Evolutionary conservation across 2,888 invertebrate genomes (phyloP).

Genomic region (Napeogenes inachia): DNA sequence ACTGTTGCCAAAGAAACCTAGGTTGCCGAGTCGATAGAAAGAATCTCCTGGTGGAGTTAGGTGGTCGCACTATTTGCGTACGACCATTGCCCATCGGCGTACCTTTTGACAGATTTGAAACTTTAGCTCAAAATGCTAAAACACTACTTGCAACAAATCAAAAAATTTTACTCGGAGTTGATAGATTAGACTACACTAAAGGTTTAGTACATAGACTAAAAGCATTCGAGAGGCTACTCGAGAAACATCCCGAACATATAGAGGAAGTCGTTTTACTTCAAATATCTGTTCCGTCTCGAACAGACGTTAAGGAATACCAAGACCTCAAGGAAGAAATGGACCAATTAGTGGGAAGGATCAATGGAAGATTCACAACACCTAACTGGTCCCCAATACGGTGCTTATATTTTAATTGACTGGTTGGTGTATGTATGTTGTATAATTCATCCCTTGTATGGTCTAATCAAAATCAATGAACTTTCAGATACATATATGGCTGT

Average conservation of each 20-base stretch:
- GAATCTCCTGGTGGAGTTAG: constrained; percentile 90
- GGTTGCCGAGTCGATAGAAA: constrained; percentile 93
- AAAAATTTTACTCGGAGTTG: constrained; percentile 91
- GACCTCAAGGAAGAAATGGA: constrained; percentile 94
- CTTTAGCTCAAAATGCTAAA: constrained; percentile 84
- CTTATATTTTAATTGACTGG: constrained; percentile 6
- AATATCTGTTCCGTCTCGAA: constrained; percentile 92
- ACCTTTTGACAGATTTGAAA: constrained; percentile 90
- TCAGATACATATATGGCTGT: constrained; percentile 89
- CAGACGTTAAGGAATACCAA: constrained; percentile 93
- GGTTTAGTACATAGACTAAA: constrained; percentile 88
- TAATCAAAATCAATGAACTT: constrained; percentile 15
- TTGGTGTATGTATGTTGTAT: too few species aligned
- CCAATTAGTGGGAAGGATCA: constrained; percentile 91
- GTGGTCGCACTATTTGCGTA: constrained; percentile 89
- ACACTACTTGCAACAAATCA: constrained; percentile 84
- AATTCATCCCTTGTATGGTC: neutral
- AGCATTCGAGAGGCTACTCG: constrained; percentile 88
- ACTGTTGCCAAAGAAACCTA: constrained; percentile 91
- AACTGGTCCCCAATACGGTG: constrained; percentile 93
- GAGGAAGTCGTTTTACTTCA: constrained; percentile 89
- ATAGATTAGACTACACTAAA: constrained; percentile 93
- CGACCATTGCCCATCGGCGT: constrained; percentile 93
- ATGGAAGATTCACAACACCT: constrained; percentile 92
- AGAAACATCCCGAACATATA: constrained; percentile 90